Conservation (phyloP, 1,140 invertebrate genomes). For the Hermetia illucens region DNA sequence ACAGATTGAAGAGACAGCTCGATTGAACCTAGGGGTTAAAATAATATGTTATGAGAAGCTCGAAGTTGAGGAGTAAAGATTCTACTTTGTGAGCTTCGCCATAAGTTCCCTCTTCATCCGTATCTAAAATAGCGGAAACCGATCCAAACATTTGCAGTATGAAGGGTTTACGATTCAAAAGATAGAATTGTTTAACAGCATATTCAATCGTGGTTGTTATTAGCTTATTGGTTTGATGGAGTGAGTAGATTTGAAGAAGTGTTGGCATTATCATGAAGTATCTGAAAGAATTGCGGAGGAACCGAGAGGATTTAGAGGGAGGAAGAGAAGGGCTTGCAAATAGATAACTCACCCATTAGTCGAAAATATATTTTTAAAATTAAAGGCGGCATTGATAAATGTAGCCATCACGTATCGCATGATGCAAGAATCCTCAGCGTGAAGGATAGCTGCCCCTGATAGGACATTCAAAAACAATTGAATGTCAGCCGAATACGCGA, state of each 20-base stretch:
- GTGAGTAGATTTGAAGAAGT: conserved; percentile 88
- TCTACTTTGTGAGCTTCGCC: conserved; percentile 80
- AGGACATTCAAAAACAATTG: conserved; percentile 96
- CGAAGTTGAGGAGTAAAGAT: not conserved
- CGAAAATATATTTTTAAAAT: conserved; percentile 98
- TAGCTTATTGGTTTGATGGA: conserved; percentile 92
- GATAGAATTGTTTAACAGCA: conserved; percentile 95
- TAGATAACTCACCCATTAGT: conserved; percentile 77
- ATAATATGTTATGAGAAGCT: not conserved
- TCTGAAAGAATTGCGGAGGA: conserved; percentile 39
- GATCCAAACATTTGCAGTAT: conserved; percentile 98
- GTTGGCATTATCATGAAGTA: conserved; percentile 97
- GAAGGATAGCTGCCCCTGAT: conserved; percentile 91
- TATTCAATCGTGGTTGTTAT: conserved; percentile 94
- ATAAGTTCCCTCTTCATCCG: conserved; percentile 70
- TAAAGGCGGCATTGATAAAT: conserved; percentile 93
- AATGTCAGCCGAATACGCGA: conserved; percentile 94
- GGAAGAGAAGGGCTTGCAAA: not conserved
- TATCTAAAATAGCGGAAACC: conserved; percentile 89
- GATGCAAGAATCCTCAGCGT: conserved; percentile 92
- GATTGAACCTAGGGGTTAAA: conserved; percentile 59
- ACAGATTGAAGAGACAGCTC: conserved; percentile 77
- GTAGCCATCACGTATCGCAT: conserved; percentile 91
- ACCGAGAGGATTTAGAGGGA: not conserved
- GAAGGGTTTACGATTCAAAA: conserved; percentile 96